Conservation (phyloP, 2,113 vertebrate species). For the Pelobates fuscus region DNA sequence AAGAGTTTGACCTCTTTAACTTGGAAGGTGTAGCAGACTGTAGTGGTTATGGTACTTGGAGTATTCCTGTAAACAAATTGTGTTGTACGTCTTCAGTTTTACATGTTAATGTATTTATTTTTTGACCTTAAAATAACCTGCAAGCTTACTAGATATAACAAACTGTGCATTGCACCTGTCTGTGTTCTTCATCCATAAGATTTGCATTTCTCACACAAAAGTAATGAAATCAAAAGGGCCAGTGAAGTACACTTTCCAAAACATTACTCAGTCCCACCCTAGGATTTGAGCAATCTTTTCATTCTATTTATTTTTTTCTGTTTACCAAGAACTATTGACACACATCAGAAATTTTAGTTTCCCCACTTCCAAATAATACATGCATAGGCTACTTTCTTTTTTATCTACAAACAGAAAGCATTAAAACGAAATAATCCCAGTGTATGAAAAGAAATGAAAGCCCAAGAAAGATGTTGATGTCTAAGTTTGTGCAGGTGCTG, state of each 20-base stretch:
- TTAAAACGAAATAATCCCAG: conserved; percentile 63
- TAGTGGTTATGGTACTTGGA: too few relatives aligned
- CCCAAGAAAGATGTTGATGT: conserved; percentile 61
- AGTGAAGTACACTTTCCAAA: conserved; percentile 7
- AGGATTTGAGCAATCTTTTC: conserved; percentile 26
- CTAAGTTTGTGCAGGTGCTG: conserved; percentile 75
- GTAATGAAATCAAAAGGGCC: conserved; percentile 9
- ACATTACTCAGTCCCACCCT: conserved; percentile 20
- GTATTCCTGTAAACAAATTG: too few relatives aligned
- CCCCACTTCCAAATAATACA: conserved; percentile 48
- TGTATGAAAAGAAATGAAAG: conserved; percentile 68
- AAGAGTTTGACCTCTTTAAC: too few relatives aligned
- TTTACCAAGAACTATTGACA: conserved; percentile 31
- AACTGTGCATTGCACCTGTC: conserved; percentile 20
- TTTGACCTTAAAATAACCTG: conserved; percentile 16
- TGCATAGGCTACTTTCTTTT: conserved; percentile 60
- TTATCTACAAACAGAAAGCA: conserved; percentile 48
- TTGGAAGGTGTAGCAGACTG: too few relatives aligned
- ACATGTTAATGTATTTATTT: too few relatives aligned
- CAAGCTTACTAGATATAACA: neutral
- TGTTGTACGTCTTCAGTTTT: too few relatives aligned
- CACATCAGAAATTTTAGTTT: conserved; percentile 11
- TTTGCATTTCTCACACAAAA: conserved; percentile 16
- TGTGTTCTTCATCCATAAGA: neutral
- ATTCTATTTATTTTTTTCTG: conserved; percentile 21